Percentiles rank a stretch among this genome's conserved stretches.
phyloP scores from a whole-genome alignment of 2,113 vertebrate genomes.

The Odobenus rosmarus region DNA sequence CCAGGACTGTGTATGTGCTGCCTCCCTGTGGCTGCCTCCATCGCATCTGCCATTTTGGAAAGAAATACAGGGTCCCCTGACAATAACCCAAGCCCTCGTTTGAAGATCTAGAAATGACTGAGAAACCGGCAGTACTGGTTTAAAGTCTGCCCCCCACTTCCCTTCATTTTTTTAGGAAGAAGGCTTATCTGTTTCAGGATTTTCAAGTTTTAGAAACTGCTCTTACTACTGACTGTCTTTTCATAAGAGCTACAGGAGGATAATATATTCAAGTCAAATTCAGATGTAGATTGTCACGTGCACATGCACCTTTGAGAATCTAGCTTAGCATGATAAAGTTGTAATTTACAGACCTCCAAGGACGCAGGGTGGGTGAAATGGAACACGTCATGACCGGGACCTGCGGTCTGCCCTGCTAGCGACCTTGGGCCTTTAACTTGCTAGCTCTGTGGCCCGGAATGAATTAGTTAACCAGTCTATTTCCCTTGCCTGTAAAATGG shows the following conservation, averaged over 20 bases:
- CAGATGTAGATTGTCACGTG: neutral
- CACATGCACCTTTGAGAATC: neutral
- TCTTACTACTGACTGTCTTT: neutral
- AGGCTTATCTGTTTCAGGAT: neutral
- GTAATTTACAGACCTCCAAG: neutral
- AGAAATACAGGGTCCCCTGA: neutral
- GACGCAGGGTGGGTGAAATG: neutral
- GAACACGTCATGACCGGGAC: neutral
- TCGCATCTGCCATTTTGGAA: neutral
- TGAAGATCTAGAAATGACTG: neutral
- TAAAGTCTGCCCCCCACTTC: neutral
- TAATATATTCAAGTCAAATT: neutral
- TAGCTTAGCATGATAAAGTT: neutral
- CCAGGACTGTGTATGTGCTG: neutral
- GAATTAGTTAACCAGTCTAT: neutral
- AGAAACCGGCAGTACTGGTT: neutral
- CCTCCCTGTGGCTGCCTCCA: neutral
- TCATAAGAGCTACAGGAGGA: neutral
- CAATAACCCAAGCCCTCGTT: neutral
- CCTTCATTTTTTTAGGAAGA: neutral
- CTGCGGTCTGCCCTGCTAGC: neutral
- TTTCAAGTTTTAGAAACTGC: neutral
- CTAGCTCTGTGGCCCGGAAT: neutral
- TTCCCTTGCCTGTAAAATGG: neutral
- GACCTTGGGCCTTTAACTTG: neutral